These are phyloP conservation scores for Heliconius hewitsoni DNA, from an alignment of 1,140 invertebrate species.

Conservation along the genomic window DNA sequence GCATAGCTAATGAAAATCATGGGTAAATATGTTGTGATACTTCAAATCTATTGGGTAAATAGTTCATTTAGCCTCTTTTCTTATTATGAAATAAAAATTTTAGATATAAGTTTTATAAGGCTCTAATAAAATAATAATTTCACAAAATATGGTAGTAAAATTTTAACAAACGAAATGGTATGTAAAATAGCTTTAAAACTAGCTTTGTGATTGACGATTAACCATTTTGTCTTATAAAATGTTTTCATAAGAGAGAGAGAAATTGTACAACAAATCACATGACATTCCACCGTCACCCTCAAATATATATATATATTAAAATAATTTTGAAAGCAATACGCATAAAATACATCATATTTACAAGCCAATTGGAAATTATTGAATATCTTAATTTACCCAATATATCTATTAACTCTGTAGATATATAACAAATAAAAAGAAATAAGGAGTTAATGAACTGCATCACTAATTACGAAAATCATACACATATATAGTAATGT, in stretches of 20 bases:
- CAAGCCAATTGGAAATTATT: background rate
- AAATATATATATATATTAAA: background rate
- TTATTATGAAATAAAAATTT: too few relatives aligned
- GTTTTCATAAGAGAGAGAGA: background rate
- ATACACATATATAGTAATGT: background rate
- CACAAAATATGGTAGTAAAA: too few relatives aligned
- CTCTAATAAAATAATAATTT: too few relatives aligned
- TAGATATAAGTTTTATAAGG: too few relatives aligned
- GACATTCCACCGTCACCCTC: background rate
- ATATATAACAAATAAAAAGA: background rate
- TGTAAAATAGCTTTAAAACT: background rate
- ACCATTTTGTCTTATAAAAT: background rate
- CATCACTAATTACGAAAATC: background rate
- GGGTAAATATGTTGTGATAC: background rate
- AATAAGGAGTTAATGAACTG: background rate
- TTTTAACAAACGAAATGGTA: too few relatives aligned
- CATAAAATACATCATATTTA: slow-evolving; percentile 18
- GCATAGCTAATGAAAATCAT: slow-evolving; percentile 51
- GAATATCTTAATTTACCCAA: background rate
- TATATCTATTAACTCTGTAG: background rate
- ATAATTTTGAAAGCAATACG: slow-evolving; percentile 23
- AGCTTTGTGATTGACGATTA: background rate
- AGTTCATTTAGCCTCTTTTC: too few relatives aligned
- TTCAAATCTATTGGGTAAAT: background rate
- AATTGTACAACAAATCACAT: background rate